phyloP scores from a whole-genome alignment of 1,140 invertebrate genomes.

The Magallana gigas region DNA sequence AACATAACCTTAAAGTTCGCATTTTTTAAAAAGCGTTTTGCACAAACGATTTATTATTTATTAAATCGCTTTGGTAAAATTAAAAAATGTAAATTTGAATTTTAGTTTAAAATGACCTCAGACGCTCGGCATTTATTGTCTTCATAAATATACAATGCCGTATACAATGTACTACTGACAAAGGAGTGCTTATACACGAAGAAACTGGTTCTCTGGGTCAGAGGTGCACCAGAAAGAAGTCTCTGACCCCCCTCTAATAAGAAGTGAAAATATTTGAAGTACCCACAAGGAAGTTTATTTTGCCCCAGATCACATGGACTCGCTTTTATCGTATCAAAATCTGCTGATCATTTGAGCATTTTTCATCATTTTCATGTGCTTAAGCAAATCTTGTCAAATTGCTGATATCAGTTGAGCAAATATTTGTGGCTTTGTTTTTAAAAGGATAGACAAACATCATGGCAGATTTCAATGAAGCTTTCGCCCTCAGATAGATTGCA shows the following conservation, averaged over 20 bases:
- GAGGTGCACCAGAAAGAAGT: not conserved
- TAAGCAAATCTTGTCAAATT: constrained; percentile 12
- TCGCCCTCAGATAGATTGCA: not conserved
- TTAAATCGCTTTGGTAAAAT: too few species aligned
- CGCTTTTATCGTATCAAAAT: not conserved
- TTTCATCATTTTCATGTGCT: constrained; percentile 18
- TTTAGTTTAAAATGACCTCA: too few species aligned
- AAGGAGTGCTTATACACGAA: not conserved
- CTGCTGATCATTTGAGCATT: not conserved
- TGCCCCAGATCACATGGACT: not conserved
- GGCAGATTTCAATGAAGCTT: not conserved
- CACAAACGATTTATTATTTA: too few species aligned
- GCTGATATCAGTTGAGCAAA: constrained; percentile 19
- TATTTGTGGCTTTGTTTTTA: not conserved
- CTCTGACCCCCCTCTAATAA: not conserved
- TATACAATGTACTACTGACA: not conserved
- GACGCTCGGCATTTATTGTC: not conserved
- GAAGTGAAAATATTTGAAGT: constrained; percentile 9
- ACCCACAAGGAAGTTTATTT: constrained; percentile 31
- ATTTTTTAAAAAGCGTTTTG: too few species aligned
- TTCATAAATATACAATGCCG: not conserved
- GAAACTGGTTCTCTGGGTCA: not conserved
- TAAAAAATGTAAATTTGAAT: too few species aligned
- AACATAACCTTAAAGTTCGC: too few species aligned
- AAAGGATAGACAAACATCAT: not conserved